phyloP scores from a whole-genome alignment of 2,113 vertebrate species.

The human region GRCh38 chr13:71373501-71374000 shows the following conservation, averaged over 20 bases:
- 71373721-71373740: neutral
- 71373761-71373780: neutral
- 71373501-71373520: too few relatives aligned
- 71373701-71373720: neutral
- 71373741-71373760: neutral
- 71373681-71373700: neutral
- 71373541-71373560: rapidly evolving
- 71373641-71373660: neutral
- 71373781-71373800: neutral
- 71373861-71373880: neutral
- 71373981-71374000: neutral
- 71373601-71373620: neutral
- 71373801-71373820: neutral
- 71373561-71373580: neutral
- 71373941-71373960: neutral
- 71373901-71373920: neutral
- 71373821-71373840: neutral
- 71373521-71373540: neutral
- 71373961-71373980: neutral
- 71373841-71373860: neutral
- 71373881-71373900: neutral
- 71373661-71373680: neutral
- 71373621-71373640: neutral
- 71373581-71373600: neutral
- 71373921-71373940: neutral